A percentile compares a stretch with the other conserved stretches of the same genome.
Evolutionary conservation across 2,113 vertebrate species (phyloP).

Genomic region (Cynoglossus semilaevis): DNA sequence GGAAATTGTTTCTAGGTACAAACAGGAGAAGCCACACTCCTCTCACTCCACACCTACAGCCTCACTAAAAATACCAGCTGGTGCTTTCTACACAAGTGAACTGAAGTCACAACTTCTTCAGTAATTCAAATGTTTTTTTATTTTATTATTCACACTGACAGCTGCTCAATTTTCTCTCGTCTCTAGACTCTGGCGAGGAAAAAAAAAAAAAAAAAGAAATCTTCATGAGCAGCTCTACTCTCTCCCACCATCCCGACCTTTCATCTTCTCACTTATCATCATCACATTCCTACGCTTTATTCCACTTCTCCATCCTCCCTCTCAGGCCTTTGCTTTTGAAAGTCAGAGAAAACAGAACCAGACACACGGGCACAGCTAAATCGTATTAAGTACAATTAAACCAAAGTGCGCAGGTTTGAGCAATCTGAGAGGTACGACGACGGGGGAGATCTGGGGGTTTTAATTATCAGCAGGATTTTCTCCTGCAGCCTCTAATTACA

Average conservation of each 20-base stretch:
- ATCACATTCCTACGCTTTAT: conserved; percentile 62
- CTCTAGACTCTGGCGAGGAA: conserved; percentile 10
- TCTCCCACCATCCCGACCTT: conserved; percentile 64
- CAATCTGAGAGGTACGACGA: conserved; percentile 10
- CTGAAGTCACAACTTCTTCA: conserved; percentile 4
- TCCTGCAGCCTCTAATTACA: conserved; percentile 62
- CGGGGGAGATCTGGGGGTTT: conserved; percentile 25
- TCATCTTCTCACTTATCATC: conserved; percentile 53
- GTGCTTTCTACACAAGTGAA: conserved; percentile 26
- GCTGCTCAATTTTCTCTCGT: conserved; percentile 16
- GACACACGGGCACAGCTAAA: conserved; percentile 30
- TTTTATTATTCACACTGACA: conserved; percentile 21
- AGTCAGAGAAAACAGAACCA: conserved; percentile 19
- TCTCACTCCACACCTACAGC: conserved; percentile 66
- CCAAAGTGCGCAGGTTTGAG: conserved; percentile 35
- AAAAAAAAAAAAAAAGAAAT: conserved; percentile 19
- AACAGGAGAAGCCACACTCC: conserved; percentile 55
- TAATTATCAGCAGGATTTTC: conserved; percentile 66
- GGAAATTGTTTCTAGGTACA: conserved; percentile 42
- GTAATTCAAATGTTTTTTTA: conserved; percentile 29
- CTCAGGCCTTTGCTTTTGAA: conserved; percentile 14
- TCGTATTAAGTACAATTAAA: conserved; percentile 37
- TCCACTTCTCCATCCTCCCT: conserved; percentile 36
- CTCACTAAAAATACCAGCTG: conserved; percentile 61
- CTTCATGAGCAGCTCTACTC: conserved; percentile 47